Conservation (phyloP, 2,888 invertebrate species). For the Drosophila hamatofila region DNA sequence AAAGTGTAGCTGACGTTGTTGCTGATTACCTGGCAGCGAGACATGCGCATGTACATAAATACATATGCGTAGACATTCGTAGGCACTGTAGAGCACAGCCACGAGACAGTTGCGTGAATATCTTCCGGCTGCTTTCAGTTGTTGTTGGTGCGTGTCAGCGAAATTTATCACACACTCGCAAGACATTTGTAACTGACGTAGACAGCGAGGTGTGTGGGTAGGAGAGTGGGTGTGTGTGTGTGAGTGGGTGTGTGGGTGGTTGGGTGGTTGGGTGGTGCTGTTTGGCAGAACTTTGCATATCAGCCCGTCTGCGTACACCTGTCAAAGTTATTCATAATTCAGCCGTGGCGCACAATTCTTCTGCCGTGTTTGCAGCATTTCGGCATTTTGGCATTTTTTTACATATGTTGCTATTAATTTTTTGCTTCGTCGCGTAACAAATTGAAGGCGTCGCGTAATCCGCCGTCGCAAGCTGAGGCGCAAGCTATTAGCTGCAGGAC, state of each 20-base stretch:
- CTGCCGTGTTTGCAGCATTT: slow-evolving; percentile 4
- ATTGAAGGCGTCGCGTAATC: slow-evolving; percentile 59
- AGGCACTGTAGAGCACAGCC: slow-evolving; percentile 21
- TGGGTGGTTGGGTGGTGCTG: neutral
- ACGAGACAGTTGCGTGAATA: slow-evolving; percentile 6
- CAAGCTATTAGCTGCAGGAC: slow-evolving; percentile 60
- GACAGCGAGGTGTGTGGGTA: slow-evolving; percentile 9
- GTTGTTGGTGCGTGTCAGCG: slow-evolving; percentile 39
- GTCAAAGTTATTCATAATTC: slow-evolving; percentile 76
- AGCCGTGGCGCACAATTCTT: slow-evolving; percentile 18
- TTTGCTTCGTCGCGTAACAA: slow-evolving; percentile 53
- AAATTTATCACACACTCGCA: slow-evolving; percentile 72
- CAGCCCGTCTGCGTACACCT: slow-evolving; percentile 41
- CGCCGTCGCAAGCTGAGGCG: too few species aligned
- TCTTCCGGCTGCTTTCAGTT: slow-evolving; percentile 3
- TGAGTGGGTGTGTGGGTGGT: neutral
- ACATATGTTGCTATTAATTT: slow-evolving; percentile 78
- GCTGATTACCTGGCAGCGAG: slow-evolving; percentile 50
- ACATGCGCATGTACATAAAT: neutral
- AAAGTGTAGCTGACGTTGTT: slow-evolving; percentile 34
- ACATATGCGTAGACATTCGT: slow-evolving; percentile 7
- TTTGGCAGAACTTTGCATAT: slow-evolving; percentile 60
- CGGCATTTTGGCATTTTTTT: slow-evolving; percentile 39
- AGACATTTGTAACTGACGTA: slow-evolving; percentile 71
- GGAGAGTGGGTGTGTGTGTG: neutral